Percentiles rank a stretch among this genome's conserved stretches.
phyloP scores from a whole-genome alignment of 2,113 vertebrate genomes.

The Cricetomys ansorgei region DNA sequence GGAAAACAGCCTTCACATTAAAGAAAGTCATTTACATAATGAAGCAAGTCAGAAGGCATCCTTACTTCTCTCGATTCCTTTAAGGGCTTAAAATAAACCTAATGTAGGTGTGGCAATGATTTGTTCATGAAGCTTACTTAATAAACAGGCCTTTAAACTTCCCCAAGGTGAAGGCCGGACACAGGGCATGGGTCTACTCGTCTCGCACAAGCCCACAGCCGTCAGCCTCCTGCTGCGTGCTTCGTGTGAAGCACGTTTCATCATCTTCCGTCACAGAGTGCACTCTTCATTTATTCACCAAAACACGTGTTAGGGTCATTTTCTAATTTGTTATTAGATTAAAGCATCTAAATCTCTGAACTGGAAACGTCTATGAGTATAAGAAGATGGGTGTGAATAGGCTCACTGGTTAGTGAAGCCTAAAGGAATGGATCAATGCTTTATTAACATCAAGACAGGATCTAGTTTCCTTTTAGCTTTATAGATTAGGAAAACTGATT shows the following conservation, averaged over 20 bases:
- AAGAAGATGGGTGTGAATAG: background rate
- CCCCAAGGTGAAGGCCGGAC: background rate
- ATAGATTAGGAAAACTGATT: background rate
- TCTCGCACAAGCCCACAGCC: background rate
- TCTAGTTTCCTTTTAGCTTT: constrained; percentile 9
- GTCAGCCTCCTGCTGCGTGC: background rate
- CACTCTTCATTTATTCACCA: background rate
- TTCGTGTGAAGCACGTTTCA: background rate
- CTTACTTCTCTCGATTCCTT: background rate
- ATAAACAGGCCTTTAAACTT: background rate
- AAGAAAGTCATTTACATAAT: constrained; percentile 29
- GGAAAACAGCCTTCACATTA: constrained; percentile 10
- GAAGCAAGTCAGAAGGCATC: background rate
- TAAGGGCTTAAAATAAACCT: constrained; percentile 8
- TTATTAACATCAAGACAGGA: constrained; percentile 41
- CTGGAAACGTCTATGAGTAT: background rate
- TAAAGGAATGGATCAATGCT: background rate
- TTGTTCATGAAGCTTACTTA: background rate
- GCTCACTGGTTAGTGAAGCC: background rate
- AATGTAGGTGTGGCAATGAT: background rate
- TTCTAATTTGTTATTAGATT: constrained; percentile 53
- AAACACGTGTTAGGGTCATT: background rate
- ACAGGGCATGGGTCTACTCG: background rate
- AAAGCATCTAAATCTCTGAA: background rate
- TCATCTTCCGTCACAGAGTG: background rate